Conservation (phyloP, 2,797 vertebrate species). For the Peromyscus nudipes region DNA sequence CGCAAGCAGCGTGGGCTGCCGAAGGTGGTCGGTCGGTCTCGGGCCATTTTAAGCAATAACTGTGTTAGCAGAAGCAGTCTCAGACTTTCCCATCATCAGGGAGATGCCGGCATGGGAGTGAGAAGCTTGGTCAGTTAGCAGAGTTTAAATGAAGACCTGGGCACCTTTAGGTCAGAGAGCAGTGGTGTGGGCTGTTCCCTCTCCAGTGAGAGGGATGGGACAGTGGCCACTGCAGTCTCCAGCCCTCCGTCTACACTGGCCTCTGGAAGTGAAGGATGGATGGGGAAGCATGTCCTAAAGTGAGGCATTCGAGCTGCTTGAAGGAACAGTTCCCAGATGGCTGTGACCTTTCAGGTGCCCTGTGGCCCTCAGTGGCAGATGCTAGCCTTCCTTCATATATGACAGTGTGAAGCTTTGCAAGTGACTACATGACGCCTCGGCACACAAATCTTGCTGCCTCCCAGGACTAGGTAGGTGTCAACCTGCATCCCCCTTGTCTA, state of each 20-base stretch:
- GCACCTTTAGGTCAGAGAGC: not conserved
- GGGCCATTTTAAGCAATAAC: conserved; percentile 76
- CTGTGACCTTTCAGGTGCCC: not conserved
- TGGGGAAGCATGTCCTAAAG: not conserved
- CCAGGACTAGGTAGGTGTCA: not conserved
- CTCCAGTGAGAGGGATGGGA: not conserved
- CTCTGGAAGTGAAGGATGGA: not conserved
- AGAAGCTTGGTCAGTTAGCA: not conserved
- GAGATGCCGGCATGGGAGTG: not conserved
- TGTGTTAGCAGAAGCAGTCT: conserved; percentile 10
- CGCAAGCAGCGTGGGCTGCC: not conserved
- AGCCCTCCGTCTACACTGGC: not conserved
- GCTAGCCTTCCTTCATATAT: not conserved
- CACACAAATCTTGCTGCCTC: not conserved
- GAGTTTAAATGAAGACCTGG: not conserved
- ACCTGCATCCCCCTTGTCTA: not conserved
- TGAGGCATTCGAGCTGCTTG: not conserved
- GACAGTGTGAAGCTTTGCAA: not conserved
- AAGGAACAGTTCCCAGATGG: not conserved
- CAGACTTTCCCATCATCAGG: not conserved
- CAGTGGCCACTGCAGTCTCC: not conserved
- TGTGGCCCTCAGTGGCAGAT: not conserved
- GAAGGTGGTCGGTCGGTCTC: not conserved
- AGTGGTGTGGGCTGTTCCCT: not conserved
- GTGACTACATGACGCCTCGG: not conserved